Base-by-base conservation (phyloP, 2,113 vertebrate genomes). In the Corythaixoides concolor region DNA sequence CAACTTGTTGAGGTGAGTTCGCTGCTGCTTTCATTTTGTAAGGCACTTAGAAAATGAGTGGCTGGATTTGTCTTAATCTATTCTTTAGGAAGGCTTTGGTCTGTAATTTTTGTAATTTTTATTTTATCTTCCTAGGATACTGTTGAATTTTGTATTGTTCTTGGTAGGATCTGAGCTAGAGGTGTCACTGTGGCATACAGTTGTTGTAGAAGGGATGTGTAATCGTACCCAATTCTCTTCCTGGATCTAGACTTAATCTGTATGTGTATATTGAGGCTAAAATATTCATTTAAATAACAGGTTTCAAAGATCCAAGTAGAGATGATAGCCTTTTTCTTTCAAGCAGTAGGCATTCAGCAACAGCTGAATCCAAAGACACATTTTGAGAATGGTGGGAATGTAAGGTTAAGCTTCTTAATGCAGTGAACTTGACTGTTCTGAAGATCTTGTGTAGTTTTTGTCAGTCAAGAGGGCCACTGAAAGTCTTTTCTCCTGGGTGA, bases 1-100 rank as follows among this genome's bases (percentile, higher is more conserved):
- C 99, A 99, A 91, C 98, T 99, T 93, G 98, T 99, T 83, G 99
- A 99, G 98, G 99, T 99, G 81, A 97, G 98, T 97, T 75, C 45
- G 15, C 3, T 24, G 14, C n/a, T 82, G 24, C 45, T 75, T 85
- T 89, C 17, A 6, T 52, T 87, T 78, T 90, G 26, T 41, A 75
- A 86, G 41, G 60, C 24, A 39, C 20, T 58, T 84, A n/a, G 5
- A 58, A 85, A 56, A 59, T 22, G 24, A 41, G 33, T 76, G 45
- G 30, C 45, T 4, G 4, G 16, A 45, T 63, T 70, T 94, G 23
- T 37, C 59, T 73, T 55, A 37, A 2, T 73, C 56, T 74, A 0
- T 77, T 70, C 30, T 43, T 78, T 43, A 64, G 55, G 56, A 90
- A 68, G 52, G 43, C 11, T 77, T 86, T 53, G 26, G n/a, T 50